A percentile compares a stretch with the other conserved stretches of the same genome.
Conservation (phyloP, 2,888 invertebrate species). For the Drosophila mettleri region DNA sequence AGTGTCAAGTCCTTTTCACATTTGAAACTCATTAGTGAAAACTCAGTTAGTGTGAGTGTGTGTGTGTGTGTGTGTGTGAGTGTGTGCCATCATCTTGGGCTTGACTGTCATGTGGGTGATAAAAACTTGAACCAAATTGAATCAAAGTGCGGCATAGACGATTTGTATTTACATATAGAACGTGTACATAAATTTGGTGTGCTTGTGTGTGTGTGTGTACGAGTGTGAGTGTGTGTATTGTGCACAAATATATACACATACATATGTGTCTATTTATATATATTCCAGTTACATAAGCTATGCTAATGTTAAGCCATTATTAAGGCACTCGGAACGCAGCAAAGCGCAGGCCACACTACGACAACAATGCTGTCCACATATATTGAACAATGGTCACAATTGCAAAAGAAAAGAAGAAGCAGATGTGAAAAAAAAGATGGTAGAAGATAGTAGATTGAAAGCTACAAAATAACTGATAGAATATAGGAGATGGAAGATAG, state of each 20-base stretch:
- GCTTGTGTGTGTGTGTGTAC: not conserved
- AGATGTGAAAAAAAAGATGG: too few species aligned
- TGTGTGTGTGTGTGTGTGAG: conserved; percentile 11
- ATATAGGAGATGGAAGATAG: too few species aligned
- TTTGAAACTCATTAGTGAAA: conserved; percentile 74
- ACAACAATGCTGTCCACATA: conserved; percentile 31
- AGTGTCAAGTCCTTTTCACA: conserved; percentile 61
- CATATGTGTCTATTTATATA: too few species aligned
- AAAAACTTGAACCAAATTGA: conserved; percentile 67
- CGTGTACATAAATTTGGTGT: conserved; percentile 5
- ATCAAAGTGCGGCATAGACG: conserved; percentile 61
- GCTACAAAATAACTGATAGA: too few species aligned
- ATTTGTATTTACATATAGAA: conserved; percentile 46
- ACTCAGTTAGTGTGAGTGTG: conserved; percentile 19
- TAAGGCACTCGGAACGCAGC: conserved; percentile 60
- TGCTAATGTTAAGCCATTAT: conserved; percentile 70
- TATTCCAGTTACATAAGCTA: conserved; percentile 48
- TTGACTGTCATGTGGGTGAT: conserved; percentile 38
- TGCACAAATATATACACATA: too few species aligned
- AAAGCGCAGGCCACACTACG: conserved; percentile 22
- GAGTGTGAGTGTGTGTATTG: conserved; percentile 4
- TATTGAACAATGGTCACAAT: conserved; percentile 22
- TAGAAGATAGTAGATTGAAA: too few species aligned
- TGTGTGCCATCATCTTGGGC: conserved; percentile 31
- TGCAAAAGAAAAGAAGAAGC: not conserved